Conservation (phyloP, 2,888 invertebrate species). For the Cybosia mesomella region DNA sequence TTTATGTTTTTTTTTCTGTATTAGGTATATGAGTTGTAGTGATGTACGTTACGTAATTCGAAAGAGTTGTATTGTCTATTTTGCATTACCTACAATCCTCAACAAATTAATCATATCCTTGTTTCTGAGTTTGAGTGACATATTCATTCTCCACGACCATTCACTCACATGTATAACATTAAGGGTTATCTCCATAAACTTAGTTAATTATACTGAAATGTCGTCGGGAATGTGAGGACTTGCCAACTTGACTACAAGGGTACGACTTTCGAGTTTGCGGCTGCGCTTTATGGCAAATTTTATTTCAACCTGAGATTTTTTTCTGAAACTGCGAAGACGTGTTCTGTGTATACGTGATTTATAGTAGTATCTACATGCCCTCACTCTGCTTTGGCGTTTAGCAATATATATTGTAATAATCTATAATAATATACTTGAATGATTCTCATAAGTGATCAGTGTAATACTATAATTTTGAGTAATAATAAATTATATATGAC, state of each 20-base stretch:
- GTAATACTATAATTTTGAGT: no score
- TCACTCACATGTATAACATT: background rate
- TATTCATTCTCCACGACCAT: background rate
- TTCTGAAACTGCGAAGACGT: no score
- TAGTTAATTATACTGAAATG: constrained; percentile 7
- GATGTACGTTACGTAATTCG: background rate
- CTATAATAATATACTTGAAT: no score
- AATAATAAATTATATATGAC: no score
- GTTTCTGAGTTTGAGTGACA: background rate
- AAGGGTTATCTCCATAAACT: constrained; percentile 7
- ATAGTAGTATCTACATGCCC: no score
- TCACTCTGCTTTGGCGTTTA: no score
- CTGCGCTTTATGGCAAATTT: background rate
- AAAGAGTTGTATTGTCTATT: background rate
- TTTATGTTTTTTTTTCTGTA: no score
- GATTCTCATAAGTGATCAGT: no score
- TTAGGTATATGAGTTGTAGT: no score
- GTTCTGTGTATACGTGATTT: no score
- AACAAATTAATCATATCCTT: background rate
- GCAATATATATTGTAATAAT: no score
- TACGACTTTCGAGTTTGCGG: background rate
- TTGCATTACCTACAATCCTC: background rate
- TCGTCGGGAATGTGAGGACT: background rate
- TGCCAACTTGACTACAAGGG: constrained; percentile 8
- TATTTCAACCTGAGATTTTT: background rate